Conservation (phyloP, 2,888 invertebrate genomes). For the Dione vanillae region DNA sequence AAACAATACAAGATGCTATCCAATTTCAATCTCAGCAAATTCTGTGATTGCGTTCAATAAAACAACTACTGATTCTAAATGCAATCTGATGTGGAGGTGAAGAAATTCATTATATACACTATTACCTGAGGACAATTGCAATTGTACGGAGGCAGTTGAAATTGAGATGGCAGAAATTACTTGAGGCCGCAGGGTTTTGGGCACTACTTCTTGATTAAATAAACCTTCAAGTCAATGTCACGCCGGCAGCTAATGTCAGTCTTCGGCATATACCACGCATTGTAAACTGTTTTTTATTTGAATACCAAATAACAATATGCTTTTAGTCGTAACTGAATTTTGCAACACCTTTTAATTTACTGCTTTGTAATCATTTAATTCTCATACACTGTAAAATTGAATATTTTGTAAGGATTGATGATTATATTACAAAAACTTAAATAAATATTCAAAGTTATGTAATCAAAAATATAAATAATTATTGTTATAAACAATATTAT, state of each 20-base stretch:
- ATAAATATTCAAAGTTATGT: too few species aligned
- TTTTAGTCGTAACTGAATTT: conserved; percentile 40
- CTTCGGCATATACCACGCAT: conserved; percentile 66
- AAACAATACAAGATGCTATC: conserved; percentile 16
- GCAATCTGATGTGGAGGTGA: conserved; percentile 41
- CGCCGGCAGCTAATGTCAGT: conserved; percentile 65
- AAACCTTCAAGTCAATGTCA: conserved; percentile 77
- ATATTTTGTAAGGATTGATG: neutral
- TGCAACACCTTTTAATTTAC: conserved; percentile 43
- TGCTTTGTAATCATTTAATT: conserved; percentile 23
- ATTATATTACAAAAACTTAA: too few species aligned
- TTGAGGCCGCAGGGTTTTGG: conserved; percentile 59
- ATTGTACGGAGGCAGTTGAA: conserved; percentile 73
- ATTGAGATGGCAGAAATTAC: conserved; percentile 78
- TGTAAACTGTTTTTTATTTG: conserved; percentile 51
- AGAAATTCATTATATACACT: conserved; percentile 77
- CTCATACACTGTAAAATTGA: conserved; percentile 15
- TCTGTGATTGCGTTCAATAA: conserved; percentile 51
- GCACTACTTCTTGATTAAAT: conserved; percentile 78
- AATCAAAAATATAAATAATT: too few species aligned
- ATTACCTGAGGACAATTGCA: conserved; percentile 76
- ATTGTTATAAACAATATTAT: neutral
- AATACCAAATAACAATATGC: conserved; percentile 50
- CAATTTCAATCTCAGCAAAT: conserved; percentile 26
- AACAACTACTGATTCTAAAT: conserved; percentile 64